Evolutionary conservation across 2,113 vertebrate genomes (phyloP), one percentile per base, ranked within the genome.

Genomic region (Sinocyclocheilus grahami): DNA sequence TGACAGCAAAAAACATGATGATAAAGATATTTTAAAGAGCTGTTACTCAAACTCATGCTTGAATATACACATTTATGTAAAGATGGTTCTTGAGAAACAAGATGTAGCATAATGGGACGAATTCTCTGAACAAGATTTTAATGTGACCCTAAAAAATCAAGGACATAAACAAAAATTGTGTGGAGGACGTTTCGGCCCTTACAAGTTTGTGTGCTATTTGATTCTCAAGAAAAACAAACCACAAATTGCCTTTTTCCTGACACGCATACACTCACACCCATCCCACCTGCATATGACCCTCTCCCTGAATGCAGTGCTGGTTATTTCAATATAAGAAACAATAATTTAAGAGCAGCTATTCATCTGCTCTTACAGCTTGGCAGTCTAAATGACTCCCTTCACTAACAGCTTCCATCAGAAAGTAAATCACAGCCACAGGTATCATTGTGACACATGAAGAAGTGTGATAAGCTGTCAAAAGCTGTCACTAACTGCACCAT

Each of bases 361-460:
- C 16, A 51, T 71, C 81, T 22, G 20, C 63, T 51, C 27, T 46
- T 83, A 14, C 63, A 81, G 81, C 63, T 13, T 39, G 46, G 16
- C 77, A 86, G 48, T 27, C 78, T 84, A 79, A 84, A 79, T 85
- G 78, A 79, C 80, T 85, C 69, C 83, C 69, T 84, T 83, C 86
- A 33, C 81, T 16, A 33, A 27, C 65, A 69, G 53, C 16, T 20
- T 69, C 53, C 20, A 22, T 33, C 48, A 14, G 16, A 53, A 60
- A 37, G 77, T 60, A n/a, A n/a, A 39, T 58, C 30, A 22, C 53
- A 33, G 27, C 55, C 5, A 20, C 10, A 33, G 53, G 53, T 58
- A 60, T 37, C 77, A 2, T 16, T 37, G 18, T 60, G 53, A 60
- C 27, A 78, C n/a, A 72, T 37, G 33, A 76, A 48, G 74, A 27